Evolutionary conservation across 2,888 invertebrate genomes (phyloP), one percentile per base, ranked within the genome.

Genomic region (Spisula subtruncata): DNA sequence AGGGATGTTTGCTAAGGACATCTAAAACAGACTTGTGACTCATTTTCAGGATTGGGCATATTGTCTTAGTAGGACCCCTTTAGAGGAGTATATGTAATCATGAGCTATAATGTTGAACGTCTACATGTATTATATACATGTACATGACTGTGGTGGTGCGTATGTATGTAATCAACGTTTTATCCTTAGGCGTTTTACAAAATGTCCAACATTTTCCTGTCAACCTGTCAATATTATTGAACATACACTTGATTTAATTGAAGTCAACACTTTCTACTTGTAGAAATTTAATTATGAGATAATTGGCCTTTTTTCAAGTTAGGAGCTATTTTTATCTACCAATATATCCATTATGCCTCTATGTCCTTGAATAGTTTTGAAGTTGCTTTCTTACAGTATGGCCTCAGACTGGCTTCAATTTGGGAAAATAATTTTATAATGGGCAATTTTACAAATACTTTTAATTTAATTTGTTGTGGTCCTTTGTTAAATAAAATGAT

Each of bases 191-290:
- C n/a, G 60, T 25, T 66, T 66, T 25, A n/a, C 60, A 66, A 66
- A 25, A 66, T 25, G 60, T 66, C 60, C 25, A 66, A 66, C 60
- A 25, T 25, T 25, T 41, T n/a, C 8, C 60, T 66, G 60, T 66
- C 60, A 66, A n/a, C 41, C 60, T 66, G 60, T 25, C 60, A 66
- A 66, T 25, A 25, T 66, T 66, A 66, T 66, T 25, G 60, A n/a
- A 66, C 60, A 66, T 66, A 66, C n/a, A 66, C 25, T 66, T 66
- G 60, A 66, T 66, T 66, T 66, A 66, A 66, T 66, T 66, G 25
- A 25, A 66, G 60, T 66, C 60, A 66, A 66, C n/a, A n/a, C n/a
- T 66, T 66, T 66, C 60, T 66, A 8, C 25, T 66, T 25, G n/a
- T 66, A n/a, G 60, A 66, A 66, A 66, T 66, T 66, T 66, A 66